These are phyloP conservation scores for Elysia crispata DNA, from an alignment of 2,888 invertebrate genomes.

Conservation along the genomic window DNA sequence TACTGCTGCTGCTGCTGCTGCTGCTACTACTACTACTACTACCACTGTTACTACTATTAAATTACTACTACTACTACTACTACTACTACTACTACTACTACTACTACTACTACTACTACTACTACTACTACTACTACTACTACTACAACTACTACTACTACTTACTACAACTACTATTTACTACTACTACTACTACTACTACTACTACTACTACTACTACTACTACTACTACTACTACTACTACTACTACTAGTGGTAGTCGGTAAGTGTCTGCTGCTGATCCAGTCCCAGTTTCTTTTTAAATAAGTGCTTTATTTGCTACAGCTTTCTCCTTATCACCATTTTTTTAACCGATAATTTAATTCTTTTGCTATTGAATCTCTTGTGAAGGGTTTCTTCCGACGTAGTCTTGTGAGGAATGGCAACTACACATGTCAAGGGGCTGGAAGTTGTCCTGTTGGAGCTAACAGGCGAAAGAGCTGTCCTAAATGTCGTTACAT, in stretches of 20 bases:
- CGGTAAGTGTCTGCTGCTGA: background rate
- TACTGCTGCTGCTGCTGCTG: background rate
- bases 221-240: conserved; percentile 4
- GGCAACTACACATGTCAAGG: conserved; percentile 68
- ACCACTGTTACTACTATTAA: background rate
- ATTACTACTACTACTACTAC: background rate
- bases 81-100: no score
- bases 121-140: no score
- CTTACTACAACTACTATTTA: conserved; percentile 11
- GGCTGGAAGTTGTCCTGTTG: conserved; percentile 60
- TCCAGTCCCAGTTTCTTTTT: background rate
- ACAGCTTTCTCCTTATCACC: no score
- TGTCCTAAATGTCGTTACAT: conserved; percentile 72
- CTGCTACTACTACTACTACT: background rate
- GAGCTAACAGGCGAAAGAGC: conserved; percentile 67
- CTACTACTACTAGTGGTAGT: background rate
- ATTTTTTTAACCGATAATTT: no score
- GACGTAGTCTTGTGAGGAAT: conserved; percentile 70
- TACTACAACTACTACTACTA: conserved; percentile 30
- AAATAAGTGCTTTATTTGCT: background rate
- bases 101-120: no score
- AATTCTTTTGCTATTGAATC: no score
- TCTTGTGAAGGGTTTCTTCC: conserved; percentile 72
- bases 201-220: conserved; percentile 22
- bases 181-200: conserved; percentile 32